Evolutionary conservation across 2,113 vertebrate species (phyloP).

Genomic region (Verasper variegatus): DNA sequence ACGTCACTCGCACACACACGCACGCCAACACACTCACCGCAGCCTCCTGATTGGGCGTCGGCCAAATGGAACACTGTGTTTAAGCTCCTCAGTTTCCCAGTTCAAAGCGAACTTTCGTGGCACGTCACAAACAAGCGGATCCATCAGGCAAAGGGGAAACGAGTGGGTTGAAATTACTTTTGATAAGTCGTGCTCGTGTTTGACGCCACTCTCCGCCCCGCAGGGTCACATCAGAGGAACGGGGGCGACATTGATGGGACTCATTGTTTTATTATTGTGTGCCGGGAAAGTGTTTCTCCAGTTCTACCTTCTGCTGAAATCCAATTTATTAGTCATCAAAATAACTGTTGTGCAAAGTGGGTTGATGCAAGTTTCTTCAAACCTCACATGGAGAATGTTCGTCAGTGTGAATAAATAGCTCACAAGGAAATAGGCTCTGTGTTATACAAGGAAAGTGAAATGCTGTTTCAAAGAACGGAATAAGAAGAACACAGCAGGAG

Average conservation of each 20-base stretch:
- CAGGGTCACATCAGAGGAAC: constrained; percentile 50
- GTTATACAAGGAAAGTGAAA: not conserved
- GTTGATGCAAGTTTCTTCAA: not conserved
- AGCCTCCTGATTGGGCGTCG: constrained; percentile 21
- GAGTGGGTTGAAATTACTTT: constrained; percentile 50
- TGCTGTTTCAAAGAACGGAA: not conserved
- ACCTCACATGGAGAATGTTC: not conserved
- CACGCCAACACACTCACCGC: constrained; percentile 27
- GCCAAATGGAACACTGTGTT: constrained; percentile 30
- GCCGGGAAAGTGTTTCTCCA: not conserved
- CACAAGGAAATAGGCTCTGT: not conserved
- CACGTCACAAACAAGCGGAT: constrained; percentile 45
- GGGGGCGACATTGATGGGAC: constrained; percentile 35
- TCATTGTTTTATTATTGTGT: not conserved
- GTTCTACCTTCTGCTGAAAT: constrained; percentile 22
- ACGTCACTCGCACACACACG: not conserved
- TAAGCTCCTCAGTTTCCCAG: constrained; percentile 43
- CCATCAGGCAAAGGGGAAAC: constrained; percentile 33
- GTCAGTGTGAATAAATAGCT: not conserved
- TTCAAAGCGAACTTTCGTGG: constrained; percentile 58
- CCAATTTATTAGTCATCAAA: constrained; percentile 15
- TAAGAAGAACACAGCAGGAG: no score
- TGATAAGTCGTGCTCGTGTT: constrained; percentile 50
- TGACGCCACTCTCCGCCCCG: constrained; percentile 25
- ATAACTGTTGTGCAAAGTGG: not conserved